Evolutionary conservation across 92 coral and sea anemone genomes (phyloP), one percentile per base, ranked within the genome.

Genomic region (Anthopleura xanthogrammica): DNA sequence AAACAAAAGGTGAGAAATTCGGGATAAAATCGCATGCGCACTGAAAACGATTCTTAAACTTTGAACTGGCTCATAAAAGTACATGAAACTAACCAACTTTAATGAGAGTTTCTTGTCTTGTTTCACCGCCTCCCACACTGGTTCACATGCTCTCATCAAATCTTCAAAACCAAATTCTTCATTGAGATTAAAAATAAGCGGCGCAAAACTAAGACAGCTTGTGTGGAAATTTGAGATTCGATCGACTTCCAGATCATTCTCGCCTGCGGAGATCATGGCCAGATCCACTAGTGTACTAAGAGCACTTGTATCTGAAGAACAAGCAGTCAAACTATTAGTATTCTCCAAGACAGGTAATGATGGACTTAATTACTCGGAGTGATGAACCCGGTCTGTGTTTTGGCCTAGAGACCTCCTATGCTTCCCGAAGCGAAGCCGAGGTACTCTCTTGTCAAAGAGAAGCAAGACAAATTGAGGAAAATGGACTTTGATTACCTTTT

Each of bases 161-260:
- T 80, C 86, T 6, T 86, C 92, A 86, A 91, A 91, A 40, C 80
- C 76, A 46, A 83, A 84, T 48, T 80, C 77, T 52, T 88, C 78
- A 41, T 48, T 70, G 5, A 91, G 83, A 79, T 91, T 90, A 84
- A 91, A 91, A 39, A 91, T 89, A 41, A 91, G 85, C 12, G 97
- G 93, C 14, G 94, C 92, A 81, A 93, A 93, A 42, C 89, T 91
- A 41, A 93, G 88, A 75, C 97, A 94, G 85, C 98, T 94, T 46
- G 98, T 91, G 43, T 94, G 98, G 23, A 94, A 85, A 77, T 86
- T 71, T 29, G 98, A 86, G 58, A 93, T 91, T 41, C 94, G 92
- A 71, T 86, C 94, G 19, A 88, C 92, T 75, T 93, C 94, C 82
- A 93, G 83, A 78, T 87, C 95, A 55, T 86, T 89, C 79, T 93